Evolutionary conservation across 2,888 invertebrate genomes (phyloP), one percentile per base, ranked within the genome.

Genomic region (Cataglyphis altisquamis): DNA sequence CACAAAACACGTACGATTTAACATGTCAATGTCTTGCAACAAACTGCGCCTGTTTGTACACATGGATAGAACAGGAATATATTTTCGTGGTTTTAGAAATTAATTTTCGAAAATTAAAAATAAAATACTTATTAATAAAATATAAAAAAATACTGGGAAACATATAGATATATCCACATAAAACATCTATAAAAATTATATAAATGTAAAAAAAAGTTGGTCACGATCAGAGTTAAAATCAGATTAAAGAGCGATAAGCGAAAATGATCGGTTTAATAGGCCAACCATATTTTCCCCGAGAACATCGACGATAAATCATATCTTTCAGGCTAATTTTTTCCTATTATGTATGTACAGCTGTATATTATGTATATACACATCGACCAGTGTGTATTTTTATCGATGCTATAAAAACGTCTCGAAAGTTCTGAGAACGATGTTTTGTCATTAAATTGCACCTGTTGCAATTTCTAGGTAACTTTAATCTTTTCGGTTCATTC

Each of bases 381-480:
- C 72, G 72, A 78, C 60, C 21, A 70, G 41, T 4, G 4, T 62
- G 12, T 52, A 52, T 45, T 73, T n/a, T 18, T 62, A 73, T 52
- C 52, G 63, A 15, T 18, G 32, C 9, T 67, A 9, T n/a, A 60
- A 41, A 72, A 72, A 41, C 15, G n/a, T 1, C 12, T 41, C 29
- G 4, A 32, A 66, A 75, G 66, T 75, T 66, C 67, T 36, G 1
- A 0, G 29, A 41, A 57, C 45, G 6, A 55, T 5, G 15, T n/a
- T 12, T 21, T 15, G 21, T 70, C 41, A 41, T 41, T 70, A 41
- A 41, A 21, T 55, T 77, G 21, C 41, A 70, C 29, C 55, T 70
- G n/a, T 70, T 57, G 55, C 70, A 41, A 77, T 21, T 55, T 70
- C 10, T 39, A 45, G 45, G 18, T 45, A 72, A 8, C n/a, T 57